A percentile compares a stretch with the other conserved stretches of the same genome.
Evolutionary conservation across 2,797 vertebrate species (phyloP).

Genomic region (Enteromius anoplus): DNA sequence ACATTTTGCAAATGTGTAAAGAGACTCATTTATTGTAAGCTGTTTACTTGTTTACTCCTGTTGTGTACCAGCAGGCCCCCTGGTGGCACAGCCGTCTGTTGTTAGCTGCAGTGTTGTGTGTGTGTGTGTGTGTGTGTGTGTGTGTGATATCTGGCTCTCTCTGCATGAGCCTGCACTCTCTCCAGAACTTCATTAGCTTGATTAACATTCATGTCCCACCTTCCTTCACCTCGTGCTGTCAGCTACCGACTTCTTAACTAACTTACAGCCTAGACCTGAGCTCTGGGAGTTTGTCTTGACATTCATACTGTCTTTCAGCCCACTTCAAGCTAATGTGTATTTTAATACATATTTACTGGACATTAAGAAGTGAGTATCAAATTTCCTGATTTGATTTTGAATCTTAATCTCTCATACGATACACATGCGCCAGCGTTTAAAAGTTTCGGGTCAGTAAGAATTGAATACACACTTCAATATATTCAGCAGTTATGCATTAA

Average conservation of each 20-base stretch:
- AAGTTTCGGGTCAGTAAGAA: neutral
- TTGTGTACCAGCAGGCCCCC: slow-evolving; percentile 55
- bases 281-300: slow-evolving; percentile 14
- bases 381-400: neutral
- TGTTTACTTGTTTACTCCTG: slow-evolving; percentile 60
- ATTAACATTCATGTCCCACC: slow-evolving; percentile 53
- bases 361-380: neutral
- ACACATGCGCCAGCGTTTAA: neutral
- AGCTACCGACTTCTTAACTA: slow-evolving; percentile 23
- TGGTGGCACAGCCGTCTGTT: slow-evolving; percentile 58
- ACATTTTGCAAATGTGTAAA: slow-evolving; percentile 32
- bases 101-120: slow-evolving; percentile 37
- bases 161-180: slow-evolving; percentile 31
- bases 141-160: slow-evolving; percentile 39
- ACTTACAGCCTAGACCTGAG: slow-evolving; percentile 23
- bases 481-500: neutral
- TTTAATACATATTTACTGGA: neutral
- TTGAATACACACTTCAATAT: neutral
- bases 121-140: slow-evolving; percentile 21
- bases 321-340: neutral
- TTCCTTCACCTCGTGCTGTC: slow-evolving; percentile 17
- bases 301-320: slow-evolving; percentile 24
- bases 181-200: slow-evolving; percentile 57
- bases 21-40: slow-evolving; percentile 52
- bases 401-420: neutral